A percentile compares a stretch with the other conserved stretches of the same genome.
Evolutionary conservation across 2,888 invertebrate species (phyloP).

Genomic region (Torymus tubicola): DNA sequence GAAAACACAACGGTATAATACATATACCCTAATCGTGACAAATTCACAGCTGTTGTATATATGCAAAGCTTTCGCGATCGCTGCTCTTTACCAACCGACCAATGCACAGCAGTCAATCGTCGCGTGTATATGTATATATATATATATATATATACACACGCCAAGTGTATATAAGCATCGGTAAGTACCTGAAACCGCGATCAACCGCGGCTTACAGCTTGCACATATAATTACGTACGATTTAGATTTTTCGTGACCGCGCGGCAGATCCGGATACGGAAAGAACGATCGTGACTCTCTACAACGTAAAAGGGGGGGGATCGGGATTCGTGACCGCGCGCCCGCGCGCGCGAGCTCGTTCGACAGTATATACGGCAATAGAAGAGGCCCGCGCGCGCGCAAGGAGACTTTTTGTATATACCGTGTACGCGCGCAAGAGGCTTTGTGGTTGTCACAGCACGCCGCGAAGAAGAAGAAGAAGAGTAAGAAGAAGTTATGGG

Average conservation of each 20-base stretch:
- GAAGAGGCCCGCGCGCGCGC: conserved; percentile 25
- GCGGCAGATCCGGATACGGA: conserved; percentile 58
- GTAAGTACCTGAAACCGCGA: conserved; percentile 53
- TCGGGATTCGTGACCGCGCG: conserved; percentile 54
- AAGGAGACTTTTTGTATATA: not conserved
- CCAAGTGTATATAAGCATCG: conserved; percentile 18
- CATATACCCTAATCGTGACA: conserved; percentile 48
- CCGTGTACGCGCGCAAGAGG: not conserved
- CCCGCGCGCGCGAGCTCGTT: conserved; percentile 36
- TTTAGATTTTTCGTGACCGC: conserved; percentile 59
- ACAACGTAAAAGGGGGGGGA: no score
- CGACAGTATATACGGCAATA: conserved; percentile 50
- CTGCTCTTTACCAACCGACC: not conserved
- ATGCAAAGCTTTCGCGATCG: conserved; percentile 25
- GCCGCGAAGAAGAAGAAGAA: no score
- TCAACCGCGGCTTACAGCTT: conserved; percentile 12
- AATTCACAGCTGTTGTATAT: conserved; percentile 44
- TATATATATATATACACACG: no score
- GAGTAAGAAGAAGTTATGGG: conserved; percentile 49
- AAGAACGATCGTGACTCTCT: conserved; percentile 56
- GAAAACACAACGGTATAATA: conserved; percentile 15
- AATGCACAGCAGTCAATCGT: no score
- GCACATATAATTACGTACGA: conserved; percentile 58
- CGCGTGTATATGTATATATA: no score
- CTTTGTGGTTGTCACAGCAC: conserved; percentile 54